Base-by-base conservation (phyloP, 2,888 invertebrate species). In the Antheraea yamamai region DNA sequence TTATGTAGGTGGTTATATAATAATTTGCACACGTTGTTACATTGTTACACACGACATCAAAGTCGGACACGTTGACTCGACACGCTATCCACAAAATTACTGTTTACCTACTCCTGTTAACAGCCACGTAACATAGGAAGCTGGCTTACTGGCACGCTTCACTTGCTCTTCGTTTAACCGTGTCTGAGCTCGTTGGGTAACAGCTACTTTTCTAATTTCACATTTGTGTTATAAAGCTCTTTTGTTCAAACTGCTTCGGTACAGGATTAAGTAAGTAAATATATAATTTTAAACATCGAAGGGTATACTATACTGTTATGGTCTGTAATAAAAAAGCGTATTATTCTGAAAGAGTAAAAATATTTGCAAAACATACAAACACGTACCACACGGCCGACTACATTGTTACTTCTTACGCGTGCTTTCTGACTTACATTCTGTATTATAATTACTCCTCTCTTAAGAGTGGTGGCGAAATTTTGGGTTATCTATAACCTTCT, bases 91-190 rank as follows among this genome's bases (percentile, higher is more conserved):
- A 39, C 70, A 74, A 71, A 74, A 70, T 74, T 58, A 74, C 70
- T 74, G 70, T 74, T 74, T 74, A 74, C 74, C 58, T 47, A 35
- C 20, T 70, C 74, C 70, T 74, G 70, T 35, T 74, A 74, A 74
- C 58, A 58, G 61, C 35, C 3, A 68, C 58, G 70, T 74, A 74
- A 74, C 74, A 55, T 58, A 74, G 74, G 74, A 74, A 74, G 74
- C 71, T 70, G 74, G 70, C 51, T 61, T 47, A 55, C 70, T 35
- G 55, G 68, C 66, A 70, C 68, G 74, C 74, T 23, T 74, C 74
- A 74, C 70, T 74, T 58, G 52, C 23, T 55, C 20, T 47, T 64
- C 61, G 10, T 70, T 55, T 70, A 55, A 66, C 64, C 64, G 64
- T 66, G 64, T 26, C 70, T 55, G 74, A 39, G 30, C n/a, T 39